phyloP scores from a whole-genome alignment of 2,797 vertebrate species.

The Toxotes lorentzi region DNA sequence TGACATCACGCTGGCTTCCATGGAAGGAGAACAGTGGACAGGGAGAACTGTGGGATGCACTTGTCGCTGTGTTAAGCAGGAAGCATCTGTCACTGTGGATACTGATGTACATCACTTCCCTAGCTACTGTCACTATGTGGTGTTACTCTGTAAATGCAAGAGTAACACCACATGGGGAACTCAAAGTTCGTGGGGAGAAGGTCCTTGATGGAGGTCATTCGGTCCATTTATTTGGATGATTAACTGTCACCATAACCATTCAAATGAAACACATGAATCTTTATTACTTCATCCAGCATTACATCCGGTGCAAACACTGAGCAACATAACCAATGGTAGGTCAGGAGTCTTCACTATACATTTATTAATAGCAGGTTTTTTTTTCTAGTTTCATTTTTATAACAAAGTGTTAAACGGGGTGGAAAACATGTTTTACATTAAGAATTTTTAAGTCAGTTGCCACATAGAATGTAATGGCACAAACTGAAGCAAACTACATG shows the following conservation, averaged over 20 bases:
- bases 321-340: constrained; percentile 66
- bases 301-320: constrained; percentile 81
- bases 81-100: not conserved
- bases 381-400: constrained; percentile 81
- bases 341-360: constrained; percentile 87
- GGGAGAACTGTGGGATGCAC: not conserved
- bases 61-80: not conserved
- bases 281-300: constrained; percentile 81
- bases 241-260: constrained; percentile 25
- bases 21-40: not conserved
- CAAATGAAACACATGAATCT: constrained; percentile 69
- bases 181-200: not conserved
- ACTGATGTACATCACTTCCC: not conserved
- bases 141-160: not conserved
- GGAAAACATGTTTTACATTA: constrained; percentile 79
- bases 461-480: constrained; percentile 87
- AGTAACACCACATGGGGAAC: too few relatives aligned
- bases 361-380: constrained; percentile 79
- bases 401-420: constrained; percentile 86
- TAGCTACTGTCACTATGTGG: not conserved
- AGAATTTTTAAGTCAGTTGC: constrained; percentile 78
- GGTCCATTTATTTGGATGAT: not conserved
- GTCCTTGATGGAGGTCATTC: not conserved
- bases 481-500: constrained; percentile 80
- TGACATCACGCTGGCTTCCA: not conserved